These are phyloP conservation scores for Falco columbarius DNA, from an alignment of 2,797 vertebrate species.

Conservation along the genomic window DNA sequence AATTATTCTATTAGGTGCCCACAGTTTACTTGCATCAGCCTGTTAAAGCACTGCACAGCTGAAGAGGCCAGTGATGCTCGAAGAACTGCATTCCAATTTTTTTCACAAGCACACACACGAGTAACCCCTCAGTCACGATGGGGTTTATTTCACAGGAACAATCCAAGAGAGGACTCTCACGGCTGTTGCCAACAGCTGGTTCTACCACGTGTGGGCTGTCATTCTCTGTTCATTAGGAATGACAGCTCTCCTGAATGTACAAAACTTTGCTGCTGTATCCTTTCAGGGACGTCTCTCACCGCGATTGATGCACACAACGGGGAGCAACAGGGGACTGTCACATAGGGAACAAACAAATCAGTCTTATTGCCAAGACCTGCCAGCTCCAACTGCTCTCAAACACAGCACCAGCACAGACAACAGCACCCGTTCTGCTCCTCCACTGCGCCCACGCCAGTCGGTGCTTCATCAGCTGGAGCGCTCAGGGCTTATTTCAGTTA, in stretches of 20 bases:
- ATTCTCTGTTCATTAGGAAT: background rate
- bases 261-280: accelerated
- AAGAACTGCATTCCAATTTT: background rate
- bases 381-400: background rate
- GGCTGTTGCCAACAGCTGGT: background rate
- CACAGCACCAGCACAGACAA: background rate
- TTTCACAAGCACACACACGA: background rate
- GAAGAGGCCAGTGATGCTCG: background rate
- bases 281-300: background rate
- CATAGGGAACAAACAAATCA: background rate
- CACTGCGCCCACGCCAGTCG: accelerated
- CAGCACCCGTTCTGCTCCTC: background rate
- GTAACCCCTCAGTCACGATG: background rate
- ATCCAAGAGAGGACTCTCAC: background rate
- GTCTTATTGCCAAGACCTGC: background rate
- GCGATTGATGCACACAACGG: background rate
- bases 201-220: background rate
- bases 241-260: background rate
- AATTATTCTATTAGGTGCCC: background rate
- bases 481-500: background rate
- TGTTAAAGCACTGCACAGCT: background rate
- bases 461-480: background rate
- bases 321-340: background rate
- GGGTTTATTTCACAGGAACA: background rate
- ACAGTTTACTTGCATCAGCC: background rate